Evolutionary conservation across 2,888 invertebrate genomes (phyloP).

Genomic region (Crepidodera aurea): DNA sequence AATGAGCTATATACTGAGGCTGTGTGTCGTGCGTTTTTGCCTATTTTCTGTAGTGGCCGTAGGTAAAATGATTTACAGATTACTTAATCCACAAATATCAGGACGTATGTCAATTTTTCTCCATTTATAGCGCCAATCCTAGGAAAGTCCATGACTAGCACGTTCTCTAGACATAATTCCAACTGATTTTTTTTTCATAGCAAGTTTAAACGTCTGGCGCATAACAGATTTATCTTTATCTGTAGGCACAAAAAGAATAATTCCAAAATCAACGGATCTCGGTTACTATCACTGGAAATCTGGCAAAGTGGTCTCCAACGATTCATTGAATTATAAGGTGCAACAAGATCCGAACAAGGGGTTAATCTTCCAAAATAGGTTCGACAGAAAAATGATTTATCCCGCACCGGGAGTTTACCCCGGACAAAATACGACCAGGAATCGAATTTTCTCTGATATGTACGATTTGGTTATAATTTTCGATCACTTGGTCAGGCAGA

Average conservation of each 20-base stretch:
- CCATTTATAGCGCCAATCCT: no score
- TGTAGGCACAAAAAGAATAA: conserved; percentile 64
- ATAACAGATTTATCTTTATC: no score
- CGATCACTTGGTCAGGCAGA: conserved; percentile 76
- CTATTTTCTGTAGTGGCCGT: no score
- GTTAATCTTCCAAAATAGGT: conserved; percentile 79
- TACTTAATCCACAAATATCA: no score
- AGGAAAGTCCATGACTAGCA: no score
- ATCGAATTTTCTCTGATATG: conserved; percentile 68
- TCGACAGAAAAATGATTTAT: conserved; percentile 79
- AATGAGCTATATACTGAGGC: no score
- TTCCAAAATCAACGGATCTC: conserved; percentile 75
- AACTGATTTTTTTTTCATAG: no score
- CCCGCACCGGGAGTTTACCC: conserved; percentile 72
- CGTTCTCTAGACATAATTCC: no score
- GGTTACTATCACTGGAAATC: conserved; percentile 82
- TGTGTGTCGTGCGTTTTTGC: no score
- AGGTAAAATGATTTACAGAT: no score
- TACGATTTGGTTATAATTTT: conserved; percentile 82
- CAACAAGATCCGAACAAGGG: conserved; percentile 77
- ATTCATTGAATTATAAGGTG: conserved; percentile 80
- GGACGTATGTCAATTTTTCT: no score
- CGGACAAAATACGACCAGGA: conserved; percentile 73
- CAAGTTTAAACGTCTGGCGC: no score
- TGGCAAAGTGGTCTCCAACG: conserved; percentile 73